Evolutionary conservation across 2,888 invertebrate species (phyloP).

Genomic region (Oxycera nigricornis): DNA sequence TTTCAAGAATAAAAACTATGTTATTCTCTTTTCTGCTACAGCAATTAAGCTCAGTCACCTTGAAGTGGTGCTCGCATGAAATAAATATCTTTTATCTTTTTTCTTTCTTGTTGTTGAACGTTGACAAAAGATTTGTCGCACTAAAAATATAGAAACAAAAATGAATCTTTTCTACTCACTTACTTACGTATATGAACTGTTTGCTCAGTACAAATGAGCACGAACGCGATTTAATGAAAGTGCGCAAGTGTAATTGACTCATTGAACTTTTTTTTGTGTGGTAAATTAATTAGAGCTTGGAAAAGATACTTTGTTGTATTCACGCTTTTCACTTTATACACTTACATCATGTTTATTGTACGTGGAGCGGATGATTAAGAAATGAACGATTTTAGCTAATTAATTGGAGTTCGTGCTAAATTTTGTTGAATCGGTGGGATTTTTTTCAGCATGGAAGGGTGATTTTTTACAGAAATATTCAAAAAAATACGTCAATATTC

Average conservation of each 20-base stretch:
- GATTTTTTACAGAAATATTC: no score
- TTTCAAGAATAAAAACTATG: no score
- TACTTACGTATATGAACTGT: not conserved
- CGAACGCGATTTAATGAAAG: not conserved
- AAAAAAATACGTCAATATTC: no score
- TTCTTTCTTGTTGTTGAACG: no score
- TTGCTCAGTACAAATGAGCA: no score
- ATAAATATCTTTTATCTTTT: not conserved
- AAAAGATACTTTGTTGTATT: not conserved
- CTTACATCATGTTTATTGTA: not conserved
- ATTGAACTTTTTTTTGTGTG: not conserved
- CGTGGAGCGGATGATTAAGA: no score
- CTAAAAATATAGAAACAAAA: not conserved
- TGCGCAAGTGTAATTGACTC: not conserved
- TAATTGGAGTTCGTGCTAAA: no score
- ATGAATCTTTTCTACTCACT: no score
- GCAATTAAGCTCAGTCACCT: not conserved
- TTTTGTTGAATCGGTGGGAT: no score
- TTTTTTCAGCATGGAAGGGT: no score
- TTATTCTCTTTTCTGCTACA: no score
- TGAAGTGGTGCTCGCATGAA: not conserved
- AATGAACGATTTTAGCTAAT: no score
- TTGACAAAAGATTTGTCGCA: not conserved
- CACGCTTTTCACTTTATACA: not conserved
- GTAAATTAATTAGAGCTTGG: not conserved